phyloP scores from a whole-genome alignment of 30 jellyfish, hydroid and myxozoan genomes.

The Rhopilema esculentum region DNA sequence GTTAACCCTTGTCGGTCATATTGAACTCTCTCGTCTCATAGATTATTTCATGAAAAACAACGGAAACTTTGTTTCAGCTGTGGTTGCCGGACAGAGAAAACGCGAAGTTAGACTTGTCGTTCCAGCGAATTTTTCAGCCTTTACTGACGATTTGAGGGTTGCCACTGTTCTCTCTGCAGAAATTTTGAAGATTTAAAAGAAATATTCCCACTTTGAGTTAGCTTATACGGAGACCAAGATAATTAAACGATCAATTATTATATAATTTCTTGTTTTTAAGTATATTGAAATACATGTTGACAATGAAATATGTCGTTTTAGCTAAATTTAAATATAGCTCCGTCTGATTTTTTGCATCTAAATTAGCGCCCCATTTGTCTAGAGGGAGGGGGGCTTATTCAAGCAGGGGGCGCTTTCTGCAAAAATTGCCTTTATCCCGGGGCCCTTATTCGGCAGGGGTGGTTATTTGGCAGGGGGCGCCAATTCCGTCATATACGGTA shows the following conservation, averaged over 20 bases:
- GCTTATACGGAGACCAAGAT: not conserved
- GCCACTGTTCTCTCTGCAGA: not conserved
- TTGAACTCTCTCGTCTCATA: no score
- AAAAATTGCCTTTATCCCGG: slow-evolving; percentile 14
- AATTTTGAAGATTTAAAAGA: not conserved
- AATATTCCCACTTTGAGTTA: not conserved
- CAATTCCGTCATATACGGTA: slow-evolving; percentile 35
- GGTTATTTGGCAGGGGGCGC: slow-evolving; percentile 53
- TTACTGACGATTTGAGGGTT: no score
- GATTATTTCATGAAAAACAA: no score
- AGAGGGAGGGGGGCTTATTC: not conserved
- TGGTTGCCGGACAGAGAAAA: no score
- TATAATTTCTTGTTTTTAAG: not conserved
- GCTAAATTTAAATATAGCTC: no score
- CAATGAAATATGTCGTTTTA: not conserved
- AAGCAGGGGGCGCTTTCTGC: not conserved
- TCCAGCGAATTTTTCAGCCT: no score
- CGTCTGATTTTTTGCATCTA: no score
- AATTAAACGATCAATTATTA: not conserved
- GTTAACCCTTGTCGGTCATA: no score
- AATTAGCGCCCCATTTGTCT: not conserved
- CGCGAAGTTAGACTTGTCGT: no score
- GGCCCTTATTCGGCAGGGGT: slow-evolving; percentile 50
- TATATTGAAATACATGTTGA: slow-evolving; percentile 4
- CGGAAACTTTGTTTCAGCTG: no score